phyloP scores from a whole-genome alignment of 2,888 invertebrate genomes.

The Capitulum mitella region DNA sequence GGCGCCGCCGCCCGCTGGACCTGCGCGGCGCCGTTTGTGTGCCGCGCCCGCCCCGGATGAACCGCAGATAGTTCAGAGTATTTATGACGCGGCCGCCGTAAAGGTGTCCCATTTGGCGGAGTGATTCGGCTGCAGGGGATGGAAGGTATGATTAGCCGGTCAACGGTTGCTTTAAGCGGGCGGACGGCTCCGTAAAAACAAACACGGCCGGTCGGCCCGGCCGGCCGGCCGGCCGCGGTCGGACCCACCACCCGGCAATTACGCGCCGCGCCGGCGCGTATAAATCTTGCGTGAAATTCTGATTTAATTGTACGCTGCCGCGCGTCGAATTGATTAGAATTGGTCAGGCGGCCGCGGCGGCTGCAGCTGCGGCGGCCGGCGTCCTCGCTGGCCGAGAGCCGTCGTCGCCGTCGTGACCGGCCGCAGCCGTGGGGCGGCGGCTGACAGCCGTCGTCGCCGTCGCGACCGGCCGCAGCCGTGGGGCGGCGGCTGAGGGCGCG shows the following conservation, averaged over 20 bases:
- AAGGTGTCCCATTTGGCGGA: background rate
- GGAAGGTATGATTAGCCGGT: background rate
- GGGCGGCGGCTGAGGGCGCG: too few species aligned
- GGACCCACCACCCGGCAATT: background rate
- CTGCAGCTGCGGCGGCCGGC: conserved; percentile 30
- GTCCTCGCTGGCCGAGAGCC: too few species aligned
- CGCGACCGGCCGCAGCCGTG: too few species aligned
- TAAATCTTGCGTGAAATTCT: background rate
- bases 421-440: too few species aligned
- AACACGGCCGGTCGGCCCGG: background rate
- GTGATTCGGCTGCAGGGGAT: background rate
- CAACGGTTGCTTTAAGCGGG: too few species aligned
- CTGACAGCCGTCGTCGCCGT: too few species aligned
- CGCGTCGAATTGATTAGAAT: background rate
- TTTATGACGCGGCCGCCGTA: background rate
- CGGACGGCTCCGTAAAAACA: background rate
- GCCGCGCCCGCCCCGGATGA: background rate
- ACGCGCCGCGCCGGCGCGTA: background rate
- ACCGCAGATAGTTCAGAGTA: background rate
- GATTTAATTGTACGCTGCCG: background rate
- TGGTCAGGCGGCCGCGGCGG: background rate
- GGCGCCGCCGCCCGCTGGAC: background rate
- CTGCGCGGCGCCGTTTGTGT: background rate
- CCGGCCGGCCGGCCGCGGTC: background rate
- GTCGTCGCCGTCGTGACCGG: too few species aligned